Percentiles rank a stretch among this genome's conserved stretches.
These are phyloP conservation scores for Champsocephalus esox DNA, from an alignment of 2,797 vertebrate species.

Conservation along the genomic window DNA sequence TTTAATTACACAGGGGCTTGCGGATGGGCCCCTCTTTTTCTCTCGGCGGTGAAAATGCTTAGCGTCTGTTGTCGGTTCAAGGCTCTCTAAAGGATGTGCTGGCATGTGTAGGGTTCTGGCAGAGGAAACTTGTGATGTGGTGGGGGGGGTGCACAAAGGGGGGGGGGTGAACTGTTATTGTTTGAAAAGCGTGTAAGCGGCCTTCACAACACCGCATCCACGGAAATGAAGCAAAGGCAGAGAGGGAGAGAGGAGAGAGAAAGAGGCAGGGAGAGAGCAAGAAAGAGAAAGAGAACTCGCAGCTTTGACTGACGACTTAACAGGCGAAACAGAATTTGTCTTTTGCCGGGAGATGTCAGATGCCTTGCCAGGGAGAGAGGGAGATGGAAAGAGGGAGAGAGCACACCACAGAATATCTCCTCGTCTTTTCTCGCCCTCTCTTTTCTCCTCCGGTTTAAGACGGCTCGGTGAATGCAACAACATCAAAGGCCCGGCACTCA, in stretches of 20 bases:
- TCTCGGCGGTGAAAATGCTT: constrained; percentile 73
- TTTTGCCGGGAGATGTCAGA: constrained; percentile 84
- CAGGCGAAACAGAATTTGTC: constrained; percentile 85
- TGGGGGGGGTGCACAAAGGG: constrained; percentile 1
- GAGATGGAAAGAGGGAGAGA: constrained; percentile 49
- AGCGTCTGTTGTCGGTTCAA: constrained; percentile 83
- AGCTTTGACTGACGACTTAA: constrained; percentile 85
- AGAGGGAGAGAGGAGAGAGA: constrained; percentile 39
- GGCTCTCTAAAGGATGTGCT: constrained; percentile 83
- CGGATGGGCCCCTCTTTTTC: constrained; percentile 72
- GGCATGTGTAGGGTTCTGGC: constrained; percentile 82
- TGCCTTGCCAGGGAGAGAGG: constrained; percentile 81
- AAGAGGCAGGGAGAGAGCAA: constrained; percentile 26
- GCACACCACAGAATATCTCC: constrained; percentile 80
- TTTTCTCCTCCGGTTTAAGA: constrained; percentile 83
- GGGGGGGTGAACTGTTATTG: constrained; percentile 75
- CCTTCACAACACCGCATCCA: constrained; percentile 79
- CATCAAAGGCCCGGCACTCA: constrained; percentile 85
- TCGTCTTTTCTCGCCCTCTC: constrained; percentile 75
- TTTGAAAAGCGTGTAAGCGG: constrained; percentile 85
- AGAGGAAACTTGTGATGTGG: constrained; percentile 72
- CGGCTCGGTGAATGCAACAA: constrained; percentile 82
- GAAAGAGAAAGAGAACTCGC: constrained; percentile 59
- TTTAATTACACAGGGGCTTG: constrained; percentile 81
- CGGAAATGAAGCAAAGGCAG: constrained; percentile 73